phyloP scores from a whole-genome alignment of 2,113 vertebrate species.

The Bubalus kerabau region DNA sequence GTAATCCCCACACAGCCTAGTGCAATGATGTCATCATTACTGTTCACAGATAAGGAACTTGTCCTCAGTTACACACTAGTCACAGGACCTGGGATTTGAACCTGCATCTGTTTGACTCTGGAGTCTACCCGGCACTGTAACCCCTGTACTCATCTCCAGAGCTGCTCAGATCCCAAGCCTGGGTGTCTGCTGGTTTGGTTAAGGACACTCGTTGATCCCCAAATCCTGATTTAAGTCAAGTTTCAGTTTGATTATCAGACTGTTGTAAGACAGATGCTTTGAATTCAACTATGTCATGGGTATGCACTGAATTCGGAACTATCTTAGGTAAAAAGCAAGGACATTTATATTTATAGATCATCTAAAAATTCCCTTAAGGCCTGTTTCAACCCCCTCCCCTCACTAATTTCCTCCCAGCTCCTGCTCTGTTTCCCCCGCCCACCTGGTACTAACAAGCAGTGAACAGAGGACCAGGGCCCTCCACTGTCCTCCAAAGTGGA shows the following conservation, averaged over 20 bases:
- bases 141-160: not conserved
- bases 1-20: not conserved
- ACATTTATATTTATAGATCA: not conserved
- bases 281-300: not conserved
- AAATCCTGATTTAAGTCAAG: not conserved
- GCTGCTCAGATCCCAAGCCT: not conserved
- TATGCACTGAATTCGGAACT: not conserved
- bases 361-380: not conserved
- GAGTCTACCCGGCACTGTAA: not conserved
- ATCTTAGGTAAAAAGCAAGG: not conserved
- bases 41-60: not conserved
- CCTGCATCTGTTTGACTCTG: not conserved
- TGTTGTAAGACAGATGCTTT: not conserved
- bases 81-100: not conserved
- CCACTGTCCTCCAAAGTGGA: fast-evolving
- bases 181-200: not conserved
- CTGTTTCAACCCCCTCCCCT: not conserved
- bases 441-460: not conserved
- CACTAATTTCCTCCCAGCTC: not conserved
- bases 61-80: not conserved
- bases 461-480: not conserved
- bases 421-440: not conserved
- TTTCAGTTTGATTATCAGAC: not conserved
- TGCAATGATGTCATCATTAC: not conserved
- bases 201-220: not conserved